Evolutionary conservation across 2,113 vertebrate species (phyloP).

Genomic region (Abramis brama): DNA sequence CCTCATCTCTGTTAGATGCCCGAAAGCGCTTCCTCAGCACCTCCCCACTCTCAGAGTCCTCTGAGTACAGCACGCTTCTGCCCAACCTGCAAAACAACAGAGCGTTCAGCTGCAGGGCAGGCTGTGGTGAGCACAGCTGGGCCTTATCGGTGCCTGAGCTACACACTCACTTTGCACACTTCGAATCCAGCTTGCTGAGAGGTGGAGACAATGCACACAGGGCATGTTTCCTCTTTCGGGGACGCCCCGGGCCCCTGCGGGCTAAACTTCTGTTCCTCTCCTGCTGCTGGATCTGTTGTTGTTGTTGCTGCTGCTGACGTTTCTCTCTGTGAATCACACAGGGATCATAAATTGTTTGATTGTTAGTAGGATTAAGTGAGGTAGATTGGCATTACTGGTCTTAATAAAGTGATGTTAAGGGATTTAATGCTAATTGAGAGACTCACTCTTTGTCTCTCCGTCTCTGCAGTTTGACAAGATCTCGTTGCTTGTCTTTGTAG

Average conservation of each 20-base stretch:
- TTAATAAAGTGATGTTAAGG: neutral
- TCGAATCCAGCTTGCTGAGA: slow-evolving; percentile 85
- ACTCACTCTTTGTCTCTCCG: slow-evolving; percentile 91
- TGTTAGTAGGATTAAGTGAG: neutral
- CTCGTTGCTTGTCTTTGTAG: slow-evolving; percentile 94
- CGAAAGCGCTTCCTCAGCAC: slow-evolving; percentile 85
- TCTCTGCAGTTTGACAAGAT: slow-evolving; percentile 90
- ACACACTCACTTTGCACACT: slow-evolving; percentile 86
- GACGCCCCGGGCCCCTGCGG: slow-evolving; percentile 92
- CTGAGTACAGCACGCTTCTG: slow-evolving; percentile 85
- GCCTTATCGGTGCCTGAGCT: neutral
- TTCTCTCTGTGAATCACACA: slow-evolving; percentile 77
- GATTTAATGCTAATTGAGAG: neutral
- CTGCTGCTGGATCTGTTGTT: slow-evolving; percentile 77
- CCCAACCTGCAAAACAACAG: slow-evolving; percentile 76
- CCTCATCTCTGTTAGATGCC: slow-evolving; percentile 80
- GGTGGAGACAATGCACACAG: slow-evolving; percentile 79
- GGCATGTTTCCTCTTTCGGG: slow-evolving; percentile 93
- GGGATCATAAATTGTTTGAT: neutral
- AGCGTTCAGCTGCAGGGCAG: slow-evolving; percentile 9
- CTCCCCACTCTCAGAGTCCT: slow-evolving; percentile 89
- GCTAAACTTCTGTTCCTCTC: slow-evolving; percentile 90
- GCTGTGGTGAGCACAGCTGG: neutral
- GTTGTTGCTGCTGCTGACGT: slow-evolving; percentile 55
- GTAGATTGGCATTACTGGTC: neutral